Conservation (phyloP, 1,140 invertebrate genomes). For the Drosophila biarmipes region DNA sequence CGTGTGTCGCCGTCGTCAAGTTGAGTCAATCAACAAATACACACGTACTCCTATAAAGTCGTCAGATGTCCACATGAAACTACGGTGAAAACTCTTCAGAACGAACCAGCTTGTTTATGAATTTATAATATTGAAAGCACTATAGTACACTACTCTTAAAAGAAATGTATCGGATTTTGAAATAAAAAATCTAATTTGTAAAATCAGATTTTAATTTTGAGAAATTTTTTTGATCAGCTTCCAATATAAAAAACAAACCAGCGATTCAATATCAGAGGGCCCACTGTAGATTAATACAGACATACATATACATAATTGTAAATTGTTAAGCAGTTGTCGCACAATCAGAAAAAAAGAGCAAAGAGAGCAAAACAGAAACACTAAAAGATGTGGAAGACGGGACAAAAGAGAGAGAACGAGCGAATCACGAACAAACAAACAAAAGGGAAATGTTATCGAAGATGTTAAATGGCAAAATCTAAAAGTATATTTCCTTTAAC, state of each 20-base stretch:
- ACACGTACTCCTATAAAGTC: conserved; percentile 12
- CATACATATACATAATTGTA: conserved; percentile 37
- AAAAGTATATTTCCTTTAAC: background rate
- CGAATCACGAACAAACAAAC: conserved; percentile 8
- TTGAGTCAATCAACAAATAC: conserved; percentile 63
- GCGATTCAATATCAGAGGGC: no score
- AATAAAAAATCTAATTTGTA: no score
- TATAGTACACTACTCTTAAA: no score
- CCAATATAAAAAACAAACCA: no score
- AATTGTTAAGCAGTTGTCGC: conserved; percentile 55
- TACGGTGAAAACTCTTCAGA: conserved; percentile 7
- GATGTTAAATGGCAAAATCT: conserved; percentile 13
- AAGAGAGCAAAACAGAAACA: conserved; percentile 23
- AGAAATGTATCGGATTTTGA: no score
- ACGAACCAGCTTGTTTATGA: background rate
- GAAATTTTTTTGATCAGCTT: background rate
- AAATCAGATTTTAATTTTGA: no score
- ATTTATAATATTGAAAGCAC: no score
- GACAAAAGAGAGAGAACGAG: background rate
- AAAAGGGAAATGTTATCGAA: conserved; percentile 11
- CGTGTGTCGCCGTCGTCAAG: conserved; percentile 57
- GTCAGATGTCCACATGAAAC: conserved; percentile 27
- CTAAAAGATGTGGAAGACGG: conserved; percentile 2
- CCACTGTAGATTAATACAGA: conserved; percentile 14
- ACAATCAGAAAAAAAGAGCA: conserved; percentile 23